Evolutionary conservation across 2,797 vertebrate genomes (phyloP).

Genomic region (Falco columbarius): DNA sequence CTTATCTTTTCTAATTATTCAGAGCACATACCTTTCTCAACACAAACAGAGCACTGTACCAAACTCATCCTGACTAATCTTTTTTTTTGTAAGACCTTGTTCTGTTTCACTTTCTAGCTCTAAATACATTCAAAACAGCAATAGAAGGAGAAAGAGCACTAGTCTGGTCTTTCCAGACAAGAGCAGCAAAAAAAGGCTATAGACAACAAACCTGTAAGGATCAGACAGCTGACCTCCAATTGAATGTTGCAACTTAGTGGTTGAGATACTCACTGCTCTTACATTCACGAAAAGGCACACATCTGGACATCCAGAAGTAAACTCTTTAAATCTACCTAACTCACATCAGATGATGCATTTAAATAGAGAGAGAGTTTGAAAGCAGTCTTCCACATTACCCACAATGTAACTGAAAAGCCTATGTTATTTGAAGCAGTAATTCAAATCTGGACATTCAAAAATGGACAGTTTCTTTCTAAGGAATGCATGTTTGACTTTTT

Average conservation of each 20-base stretch:
- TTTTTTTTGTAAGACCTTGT: too few species aligned
- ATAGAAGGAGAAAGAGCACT: neutral
- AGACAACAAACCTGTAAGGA: neutral
- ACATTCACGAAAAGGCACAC: neutral
- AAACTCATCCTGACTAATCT: too few species aligned
- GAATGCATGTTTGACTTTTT: neutral
- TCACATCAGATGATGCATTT: neutral
- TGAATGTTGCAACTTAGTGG: neutral
- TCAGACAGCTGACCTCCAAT: neutral
- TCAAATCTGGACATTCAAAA: neutral
- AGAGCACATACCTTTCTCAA: too few species aligned
- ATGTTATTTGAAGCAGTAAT: neutral
- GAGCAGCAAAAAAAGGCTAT: neutral
- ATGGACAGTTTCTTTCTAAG: neutral
- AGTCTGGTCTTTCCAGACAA: neutral
- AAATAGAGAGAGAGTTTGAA: neutral
- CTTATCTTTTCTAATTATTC: too few species aligned
- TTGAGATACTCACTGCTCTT: neutral
- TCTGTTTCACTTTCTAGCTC: neutral
- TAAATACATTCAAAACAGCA: neutral
- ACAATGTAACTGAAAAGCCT: neutral
- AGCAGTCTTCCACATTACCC: neutral
- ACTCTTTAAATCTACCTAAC: neutral
- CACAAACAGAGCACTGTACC: too few species aligned
- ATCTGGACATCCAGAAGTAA: neutral